Evolutionary conservation across 2,113 vertebrate genomes (phyloP), one percentile per base, ranked within the genome.

Genomic region (Tylochromis polylepis): DNA sequence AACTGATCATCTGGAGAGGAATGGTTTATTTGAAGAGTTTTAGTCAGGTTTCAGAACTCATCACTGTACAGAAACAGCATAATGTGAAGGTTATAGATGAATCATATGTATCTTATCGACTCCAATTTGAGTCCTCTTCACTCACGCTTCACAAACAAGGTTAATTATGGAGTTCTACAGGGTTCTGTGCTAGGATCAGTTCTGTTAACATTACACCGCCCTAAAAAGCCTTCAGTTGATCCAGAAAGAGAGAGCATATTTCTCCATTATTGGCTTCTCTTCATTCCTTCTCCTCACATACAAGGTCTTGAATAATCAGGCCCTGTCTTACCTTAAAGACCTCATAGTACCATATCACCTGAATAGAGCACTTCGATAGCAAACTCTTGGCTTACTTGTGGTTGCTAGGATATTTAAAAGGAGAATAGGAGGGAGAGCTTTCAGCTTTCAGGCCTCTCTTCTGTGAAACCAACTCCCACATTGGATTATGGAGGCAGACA

Each of bases 91-190:
- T 65, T 22, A 0, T 38, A 18, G 38, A 65, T 65, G 34, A 65
- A 65, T 38, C 20, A 22, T 38, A 38, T 65, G 18, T 38, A 65
- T 62, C 31, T 62, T 3, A 62, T 36, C 18, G 29, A 20, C 31
- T 62, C 59, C 59, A 62, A 20, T 65, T 65, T 65, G 20, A 65
- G 60, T 65, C 60, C 11, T 65, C 60, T 65, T 65, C 60, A 65
- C 60, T 8, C 18, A 38, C 60, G 34, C 18, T 36, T 62, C 59
- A 65, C 6, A 38, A 34, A n/a, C 60, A 22, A 65, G 20, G 60
- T 65, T 14, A 65, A 65, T 14, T 38, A 65, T 65, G 60, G 34
- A 65, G 60, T 38, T 65, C 34, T 5, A 1, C 60, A 65, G 34
- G 60, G 20, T 65, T 65, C 60, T 4, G 1, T 65, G 34, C 34